A percentile compares a stretch with the other conserved stretches of the same genome.
phyloP scores from a whole-genome alignment of 2,113 vertebrate species.

The Pedetes capensis region DNA sequence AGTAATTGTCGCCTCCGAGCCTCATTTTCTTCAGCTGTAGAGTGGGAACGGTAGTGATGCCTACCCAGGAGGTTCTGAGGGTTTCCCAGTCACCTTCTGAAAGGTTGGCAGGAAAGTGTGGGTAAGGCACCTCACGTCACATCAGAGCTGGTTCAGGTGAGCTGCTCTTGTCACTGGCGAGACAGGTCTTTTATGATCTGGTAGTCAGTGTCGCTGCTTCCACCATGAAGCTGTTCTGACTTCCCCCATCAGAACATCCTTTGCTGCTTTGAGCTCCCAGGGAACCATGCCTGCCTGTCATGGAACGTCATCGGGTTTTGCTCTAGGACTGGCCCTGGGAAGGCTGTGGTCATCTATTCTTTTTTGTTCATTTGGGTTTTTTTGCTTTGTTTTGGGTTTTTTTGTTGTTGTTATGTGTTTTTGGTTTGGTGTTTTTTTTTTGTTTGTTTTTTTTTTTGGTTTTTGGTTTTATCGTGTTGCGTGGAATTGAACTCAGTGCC shows the following conservation, averaged over 20 bases:
- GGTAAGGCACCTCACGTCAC: accelerated
- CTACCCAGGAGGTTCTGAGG: not conserved
- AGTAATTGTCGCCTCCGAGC: not conserved
- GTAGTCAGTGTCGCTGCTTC: not conserved
- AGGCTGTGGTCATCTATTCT: not conserved
- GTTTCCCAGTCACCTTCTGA: not conserved
- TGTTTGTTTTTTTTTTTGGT: not conserved
- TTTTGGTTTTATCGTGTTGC: not conserved
- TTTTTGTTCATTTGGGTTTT: too few relatives aligned
- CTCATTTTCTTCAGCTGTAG: not conserved
- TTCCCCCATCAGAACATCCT: not conserved
- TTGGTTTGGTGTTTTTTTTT: not conserved
- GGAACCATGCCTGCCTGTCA: not conserved
- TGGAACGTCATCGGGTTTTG: not conserved
- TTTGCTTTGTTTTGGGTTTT: not conserved
- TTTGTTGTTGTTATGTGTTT: not conserved
- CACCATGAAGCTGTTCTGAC: not conserved
- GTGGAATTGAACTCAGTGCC: not conserved
- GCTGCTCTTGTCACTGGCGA: not conserved
- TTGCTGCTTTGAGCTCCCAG: not conserved
- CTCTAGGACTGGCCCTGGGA: not conserved
- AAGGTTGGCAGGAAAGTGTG: not conserved
- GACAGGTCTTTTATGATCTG: not conserved
- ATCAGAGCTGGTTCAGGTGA: accelerated
- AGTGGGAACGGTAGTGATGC: too few relatives aligned